These are phyloP conservation scores for Barnardius zonarius DNA, from an alignment of 2,113 vertebrate genomes.

Conservation along the genomic window DNA sequence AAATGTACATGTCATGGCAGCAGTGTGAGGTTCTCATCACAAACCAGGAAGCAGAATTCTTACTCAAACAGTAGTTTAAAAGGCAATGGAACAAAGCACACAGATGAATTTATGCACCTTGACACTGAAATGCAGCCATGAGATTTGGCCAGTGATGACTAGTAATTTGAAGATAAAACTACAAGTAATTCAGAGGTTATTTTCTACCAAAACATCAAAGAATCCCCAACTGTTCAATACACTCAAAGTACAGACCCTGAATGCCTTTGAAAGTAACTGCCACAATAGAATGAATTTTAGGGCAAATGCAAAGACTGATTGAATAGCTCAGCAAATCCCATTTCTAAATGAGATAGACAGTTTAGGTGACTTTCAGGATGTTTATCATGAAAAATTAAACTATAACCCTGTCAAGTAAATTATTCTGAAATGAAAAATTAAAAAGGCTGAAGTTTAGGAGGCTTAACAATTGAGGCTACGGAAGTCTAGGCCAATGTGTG, in stretches of 20 bases:
- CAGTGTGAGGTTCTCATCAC: not conserved
- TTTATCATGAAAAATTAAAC: not conserved
- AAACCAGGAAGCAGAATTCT: not conserved
- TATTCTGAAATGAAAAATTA: not conserved
- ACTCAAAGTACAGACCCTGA: not conserved
- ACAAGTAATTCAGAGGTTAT: not conserved
- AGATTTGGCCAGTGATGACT: not conserved
- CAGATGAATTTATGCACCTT: not conserved
- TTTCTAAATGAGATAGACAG: not conserved
- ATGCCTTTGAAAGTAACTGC: not conserved
- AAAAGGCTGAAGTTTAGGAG: not conserved
- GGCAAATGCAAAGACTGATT: not conserved
- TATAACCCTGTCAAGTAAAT: not conserved
- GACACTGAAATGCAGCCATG: not conserved
- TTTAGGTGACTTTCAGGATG: too few species aligned
- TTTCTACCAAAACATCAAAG: not conserved
- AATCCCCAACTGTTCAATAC: not conserved
- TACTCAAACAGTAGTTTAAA: not conserved
- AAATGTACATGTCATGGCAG: not conserved
- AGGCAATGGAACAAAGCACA: not conserved
- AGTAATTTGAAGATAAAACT: not conserved
- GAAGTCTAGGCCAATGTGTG: not conserved
- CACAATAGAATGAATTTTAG: not conserved
- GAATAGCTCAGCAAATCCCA: not conserved
- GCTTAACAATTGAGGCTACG: not conserved